Conservation (phyloP, 2,888 invertebrate species). For the Globia sparganii region DNA sequence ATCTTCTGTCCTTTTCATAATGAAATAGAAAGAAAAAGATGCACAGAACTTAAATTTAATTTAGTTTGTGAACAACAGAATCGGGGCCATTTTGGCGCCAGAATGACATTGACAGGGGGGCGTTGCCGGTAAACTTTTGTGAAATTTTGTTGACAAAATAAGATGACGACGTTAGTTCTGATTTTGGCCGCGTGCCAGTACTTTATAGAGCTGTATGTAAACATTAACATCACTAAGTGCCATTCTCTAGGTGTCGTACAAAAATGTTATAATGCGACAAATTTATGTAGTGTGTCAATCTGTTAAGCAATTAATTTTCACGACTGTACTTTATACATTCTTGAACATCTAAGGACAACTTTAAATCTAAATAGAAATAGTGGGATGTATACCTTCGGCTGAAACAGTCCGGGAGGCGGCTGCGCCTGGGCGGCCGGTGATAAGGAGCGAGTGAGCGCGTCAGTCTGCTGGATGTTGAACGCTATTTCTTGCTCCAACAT, state of each 20-base stretch:
- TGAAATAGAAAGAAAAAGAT: too few species aligned
- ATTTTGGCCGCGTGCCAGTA: not conserved
- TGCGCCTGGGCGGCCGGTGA: constrained; percentile 92
- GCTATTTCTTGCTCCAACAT: constrained; percentile 97
- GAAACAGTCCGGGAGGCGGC: constrained; percentile 77
- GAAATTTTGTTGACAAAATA: not conserved
- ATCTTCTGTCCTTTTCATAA: too few species aligned
- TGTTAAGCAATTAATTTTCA: not conserved
- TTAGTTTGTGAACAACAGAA: too few species aligned
- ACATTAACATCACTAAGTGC: not conserved
- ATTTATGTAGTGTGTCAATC: not conserved
- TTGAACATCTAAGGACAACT: not conserved
- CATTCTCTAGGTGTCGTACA: not conserved
- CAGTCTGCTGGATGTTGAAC: constrained; percentile 98
- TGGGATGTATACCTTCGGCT: constrained; percentile 77
- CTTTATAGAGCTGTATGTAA: not conserved
- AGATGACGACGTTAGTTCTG: not conserved
- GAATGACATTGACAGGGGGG: not conserved
- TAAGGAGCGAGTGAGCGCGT: constrained; percentile 96
- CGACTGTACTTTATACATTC: not conserved
- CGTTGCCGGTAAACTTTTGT: not conserved
- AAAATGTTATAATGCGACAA: not conserved
- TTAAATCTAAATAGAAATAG: too few species aligned
- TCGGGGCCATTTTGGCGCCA: not conserved
- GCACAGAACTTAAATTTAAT: too few species aligned